Percentiles rank a stretch among this genome's conserved stretches.
phyloP scores from a whole-genome alignment of 1,140 invertebrate species.

The Hermetia illucens region DNA sequence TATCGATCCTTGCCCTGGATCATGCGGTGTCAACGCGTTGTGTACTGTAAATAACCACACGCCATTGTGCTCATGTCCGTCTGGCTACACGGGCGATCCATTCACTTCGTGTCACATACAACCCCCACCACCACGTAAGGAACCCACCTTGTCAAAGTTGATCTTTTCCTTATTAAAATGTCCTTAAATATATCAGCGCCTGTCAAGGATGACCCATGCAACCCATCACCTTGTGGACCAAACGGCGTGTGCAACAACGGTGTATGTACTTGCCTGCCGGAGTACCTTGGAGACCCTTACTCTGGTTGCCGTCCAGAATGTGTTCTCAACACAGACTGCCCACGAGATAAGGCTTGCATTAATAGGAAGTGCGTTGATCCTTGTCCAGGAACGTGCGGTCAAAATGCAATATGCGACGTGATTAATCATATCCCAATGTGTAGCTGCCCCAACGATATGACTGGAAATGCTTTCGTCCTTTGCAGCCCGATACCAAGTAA shows the following conservation, averaged over 20 bases:
- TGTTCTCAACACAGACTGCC: conserved; percentile 49
- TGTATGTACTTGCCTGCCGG: conserved; percentile 53
- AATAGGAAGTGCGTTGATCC: conserved; percentile 58
- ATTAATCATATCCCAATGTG: conserved; percentile 58
- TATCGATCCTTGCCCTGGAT: conserved; percentile 58
- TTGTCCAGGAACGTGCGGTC: conserved; percentile 57
- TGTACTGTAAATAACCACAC: conserved; percentile 74
- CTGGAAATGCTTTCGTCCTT: conserved; percentile 51
- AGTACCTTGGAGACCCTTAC: conserved; percentile 52
- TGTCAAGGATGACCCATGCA: conserved; percentile 29
- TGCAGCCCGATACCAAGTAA: conserved; percentile 35
- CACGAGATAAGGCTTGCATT: conserved; percentile 47
- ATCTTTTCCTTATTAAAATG: conserved; percentile 20
- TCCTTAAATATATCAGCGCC: conserved; percentile 9
- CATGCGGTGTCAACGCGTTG: conserved; percentile 67
- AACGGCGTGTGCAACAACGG: conserved; percentile 48
- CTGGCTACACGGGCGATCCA: conserved; percentile 64
- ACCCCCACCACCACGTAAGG: conserved; percentile 16
- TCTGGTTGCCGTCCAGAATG: conserved; percentile 57
- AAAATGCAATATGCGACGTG: conserved; percentile 52
- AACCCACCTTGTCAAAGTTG: background rate
- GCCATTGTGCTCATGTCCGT: conserved; percentile 62
- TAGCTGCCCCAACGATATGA: conserved; percentile 46
- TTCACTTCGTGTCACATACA: conserved; percentile 46
- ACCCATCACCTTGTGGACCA: conserved; percentile 61